Evolutionary conservation across 1,140 invertebrate species (phyloP), one percentile per base, ranked within the genome.

Genomic region (Cherax quadricarinatus): DNA sequence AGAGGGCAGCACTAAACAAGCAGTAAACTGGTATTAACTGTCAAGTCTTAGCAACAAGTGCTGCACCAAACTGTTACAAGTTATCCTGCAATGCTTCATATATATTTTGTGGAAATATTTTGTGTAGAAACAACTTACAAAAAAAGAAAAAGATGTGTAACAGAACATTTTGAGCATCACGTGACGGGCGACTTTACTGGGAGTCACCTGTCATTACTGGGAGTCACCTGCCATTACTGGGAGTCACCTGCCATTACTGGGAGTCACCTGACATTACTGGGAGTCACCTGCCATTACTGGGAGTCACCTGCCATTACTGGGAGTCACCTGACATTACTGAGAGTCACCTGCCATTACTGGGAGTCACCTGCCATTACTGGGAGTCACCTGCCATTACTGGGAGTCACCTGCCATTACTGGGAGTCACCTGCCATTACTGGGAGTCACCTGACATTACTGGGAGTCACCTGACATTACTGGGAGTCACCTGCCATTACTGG

Each of bases 201-300:
- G 30, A 41, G 30, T 41, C 30, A 41, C 30, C 30, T 41, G 30
- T 2, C 30, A 41, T 41, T 41, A 41, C 30, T 41, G 30, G 30
- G 30, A 41, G 30, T 41, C 30, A 41, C 2, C 30, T 41, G 30
- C 30, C 30, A 41, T 41, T 41, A 41, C 30, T 2, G 62, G 62
- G 21, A 18, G 1, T 10, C 93, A 97, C 97, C 97, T 97, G 94
- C n/a, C 30, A 41, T 41, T 41, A 41, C 30, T 2, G 62, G 62
- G 21, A 18, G 1, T 10, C 93, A 97, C 97, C 97, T 97, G 94
- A n/a, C 30, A 41, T 41, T 41, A 41, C 30, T 2, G 62, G 62
- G 21, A 18, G 1, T 10, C 93, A 97, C 97, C 97, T 97, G 94
- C n/a, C 30, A 41, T 41, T 41, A 41, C 30, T 2, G 62, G 62